Percentiles rank a stretch among this genome's conserved stretches.
phyloP scores from a whole-genome alignment of 2,113 vertebrate genomes.

The Sterna hirundo region DNA sequence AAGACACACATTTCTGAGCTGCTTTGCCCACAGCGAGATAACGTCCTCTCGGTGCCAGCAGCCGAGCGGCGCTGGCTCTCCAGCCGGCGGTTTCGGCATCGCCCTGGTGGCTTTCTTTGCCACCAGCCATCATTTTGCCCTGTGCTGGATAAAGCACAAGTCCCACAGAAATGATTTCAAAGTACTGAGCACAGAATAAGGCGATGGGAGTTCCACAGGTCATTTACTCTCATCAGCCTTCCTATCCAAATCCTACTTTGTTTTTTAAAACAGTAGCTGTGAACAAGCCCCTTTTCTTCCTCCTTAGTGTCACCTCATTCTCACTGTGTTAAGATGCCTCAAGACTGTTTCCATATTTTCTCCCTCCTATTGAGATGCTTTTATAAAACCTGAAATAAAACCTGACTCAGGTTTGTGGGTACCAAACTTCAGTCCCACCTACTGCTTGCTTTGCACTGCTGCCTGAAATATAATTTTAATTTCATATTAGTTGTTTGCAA shows the following conservation, averaged over 20 bases:
- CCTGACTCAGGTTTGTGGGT: neutral
- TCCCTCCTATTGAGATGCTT: neutral
- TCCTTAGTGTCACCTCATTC: neutral
- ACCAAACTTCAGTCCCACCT: conserved; percentile 14
- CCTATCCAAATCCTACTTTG: neutral
- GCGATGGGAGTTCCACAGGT: neutral
- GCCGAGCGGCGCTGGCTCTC: neutral
- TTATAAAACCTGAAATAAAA: neutral
- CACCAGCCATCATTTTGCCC: neutral
- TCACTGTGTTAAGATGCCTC: neutral
- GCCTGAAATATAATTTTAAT: conserved; percentile 43
- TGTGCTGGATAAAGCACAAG: neutral
- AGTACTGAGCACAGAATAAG: neutral
- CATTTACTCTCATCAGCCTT: neutral
- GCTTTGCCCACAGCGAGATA: neutral
- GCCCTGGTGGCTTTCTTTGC: neutral
- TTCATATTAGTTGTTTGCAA: neutral
- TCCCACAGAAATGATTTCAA: neutral
- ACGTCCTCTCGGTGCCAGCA: rapidly evolving
- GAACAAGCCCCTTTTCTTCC: neutral
- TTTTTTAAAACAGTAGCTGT: neutral
- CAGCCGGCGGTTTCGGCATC: rapidly evolving
- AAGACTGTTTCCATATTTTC: neutral
- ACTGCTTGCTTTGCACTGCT: neutral
- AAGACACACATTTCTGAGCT: neutral